These are phyloP conservation scores for Tipula vernalis DNA, from an alignment of 2,888 invertebrate species.

Conservation along the genomic window DNA sequence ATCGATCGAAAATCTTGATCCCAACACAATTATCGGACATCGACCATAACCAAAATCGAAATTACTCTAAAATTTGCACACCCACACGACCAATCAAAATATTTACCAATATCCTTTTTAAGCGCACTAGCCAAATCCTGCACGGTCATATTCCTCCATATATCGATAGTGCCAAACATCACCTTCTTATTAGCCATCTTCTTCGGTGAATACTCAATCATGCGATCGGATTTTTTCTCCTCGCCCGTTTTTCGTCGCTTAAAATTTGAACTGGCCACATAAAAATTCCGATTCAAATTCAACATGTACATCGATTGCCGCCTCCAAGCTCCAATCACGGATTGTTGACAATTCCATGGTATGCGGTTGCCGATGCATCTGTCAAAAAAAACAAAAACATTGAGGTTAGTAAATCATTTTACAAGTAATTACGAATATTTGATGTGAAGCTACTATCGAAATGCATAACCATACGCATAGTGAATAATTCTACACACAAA, in stretches of 20 bases:
- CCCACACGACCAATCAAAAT: not conserved
- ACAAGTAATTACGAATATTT: not conserved
- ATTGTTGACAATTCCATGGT: not conserved
- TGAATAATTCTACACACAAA: not conserved
- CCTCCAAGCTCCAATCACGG: not conserved
- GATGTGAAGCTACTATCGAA: not conserved
- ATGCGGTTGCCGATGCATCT: not conserved
- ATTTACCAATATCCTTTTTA: conserved; percentile 47
- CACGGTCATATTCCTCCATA: conserved; percentile 76
- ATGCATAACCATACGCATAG: not conserved
- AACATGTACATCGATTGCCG: not conserved
- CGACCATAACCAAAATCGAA: too few relatives aligned
- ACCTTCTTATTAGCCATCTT: conserved; percentile 22
- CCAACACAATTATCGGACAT: too few relatives aligned
- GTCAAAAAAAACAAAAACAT: not conserved
- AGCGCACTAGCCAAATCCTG: conserved; percentile 54
- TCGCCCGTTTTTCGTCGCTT: conserved; percentile 51
- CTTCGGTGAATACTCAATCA: conserved; percentile 43
- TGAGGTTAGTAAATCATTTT: not conserved
- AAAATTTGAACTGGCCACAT: conserved; percentile 21
- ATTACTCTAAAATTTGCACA: too few relatives aligned
- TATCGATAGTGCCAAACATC: conserved; percentile 39
- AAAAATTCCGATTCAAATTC: not conserved
- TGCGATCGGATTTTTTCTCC: conserved; percentile 43
- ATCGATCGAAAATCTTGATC: too few relatives aligned